These are phyloP conservation scores for Pristionchus maxplancki DNA, from an alignment of 2,888 invertebrate genomes.

Conservation along the genomic window DNA sequence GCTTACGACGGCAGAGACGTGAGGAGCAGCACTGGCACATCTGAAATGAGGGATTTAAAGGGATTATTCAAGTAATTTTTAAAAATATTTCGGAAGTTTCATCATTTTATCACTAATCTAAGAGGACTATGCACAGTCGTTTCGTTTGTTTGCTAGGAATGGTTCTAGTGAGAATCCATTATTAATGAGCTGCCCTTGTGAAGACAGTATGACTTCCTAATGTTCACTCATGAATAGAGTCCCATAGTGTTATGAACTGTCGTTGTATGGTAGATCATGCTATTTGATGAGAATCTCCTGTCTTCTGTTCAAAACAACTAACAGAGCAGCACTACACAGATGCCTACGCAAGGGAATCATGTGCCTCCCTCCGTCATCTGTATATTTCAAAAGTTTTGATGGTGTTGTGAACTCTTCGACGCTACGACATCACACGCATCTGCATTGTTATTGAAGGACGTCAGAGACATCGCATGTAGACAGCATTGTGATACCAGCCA, in stretches of 20 bases:
- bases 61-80: too few species aligned
- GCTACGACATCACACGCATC: background rate
- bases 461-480: background rate
- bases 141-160: background rate
- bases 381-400: background rate
- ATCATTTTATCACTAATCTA: background rate
- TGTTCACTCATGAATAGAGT: background rate
- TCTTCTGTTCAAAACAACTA: too few species aligned
- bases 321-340: background rate
- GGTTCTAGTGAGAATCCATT: background rate
- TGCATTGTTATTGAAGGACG: background rate
- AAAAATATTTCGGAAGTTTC: background rate
- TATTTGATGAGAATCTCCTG: too few species aligned
- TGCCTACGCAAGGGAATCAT: background rate
- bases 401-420: background rate
- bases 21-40: constrained; percentile 34
- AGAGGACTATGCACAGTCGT: background rate
- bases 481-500: background rate
- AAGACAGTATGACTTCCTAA: background rate
- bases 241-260: too few species aligned
- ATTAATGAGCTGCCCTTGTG: background rate
- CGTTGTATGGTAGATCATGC: too few species aligned
- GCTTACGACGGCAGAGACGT: background rate
- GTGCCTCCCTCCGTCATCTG: background rate
- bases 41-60: background rate